A percentile compares a stretch with the other conserved stretches of the same genome.
phyloP scores from a whole-genome alignment of 2,113 vertebrate genomes.

The Callithrix jacchus region DNA sequence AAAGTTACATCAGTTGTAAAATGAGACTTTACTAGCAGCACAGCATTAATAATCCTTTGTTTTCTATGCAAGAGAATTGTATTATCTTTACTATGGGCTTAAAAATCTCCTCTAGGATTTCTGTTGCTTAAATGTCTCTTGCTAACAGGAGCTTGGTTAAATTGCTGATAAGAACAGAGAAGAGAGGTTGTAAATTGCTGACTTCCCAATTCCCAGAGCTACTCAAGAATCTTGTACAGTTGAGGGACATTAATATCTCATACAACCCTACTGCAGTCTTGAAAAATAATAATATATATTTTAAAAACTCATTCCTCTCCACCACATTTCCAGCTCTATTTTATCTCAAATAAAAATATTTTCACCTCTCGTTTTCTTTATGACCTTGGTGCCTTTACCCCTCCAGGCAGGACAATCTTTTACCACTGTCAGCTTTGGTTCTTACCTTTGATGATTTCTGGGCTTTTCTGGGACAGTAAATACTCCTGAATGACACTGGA shows the following conservation, averaged over 20 bases:
- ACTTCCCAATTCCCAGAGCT: slow-evolving; percentile 70
- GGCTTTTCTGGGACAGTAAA: slow-evolving; percentile 39
- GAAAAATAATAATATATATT: slow-evolving; percentile 24
- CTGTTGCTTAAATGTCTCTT: slow-evolving; percentile 59
- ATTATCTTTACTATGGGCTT: slow-evolving; percentile 68
- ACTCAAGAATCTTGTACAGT: slow-evolving; percentile 61
- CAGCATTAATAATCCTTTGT: slow-evolving; percentile 52
- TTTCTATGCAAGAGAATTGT: slow-evolving; percentile 59
- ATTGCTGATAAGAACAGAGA: slow-evolving; percentile 68
- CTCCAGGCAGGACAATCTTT: slow-evolving; percentile 6
- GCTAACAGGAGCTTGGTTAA: slow-evolving; percentile 65
- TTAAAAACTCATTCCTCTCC: neutral
- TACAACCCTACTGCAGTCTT: slow-evolving; percentile 7
- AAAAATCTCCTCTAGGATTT: slow-evolving; percentile 58
- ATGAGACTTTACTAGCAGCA: slow-evolving; percentile 40
- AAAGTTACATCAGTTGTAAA: slow-evolving; percentile 28
- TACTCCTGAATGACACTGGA: slow-evolving; percentile 5
- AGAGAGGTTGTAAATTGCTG: slow-evolving; percentile 66
- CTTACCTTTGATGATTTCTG: slow-evolving; percentile 36
- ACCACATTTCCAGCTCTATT: slow-evolving; percentile 3
- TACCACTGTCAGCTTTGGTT: slow-evolving; percentile 26
- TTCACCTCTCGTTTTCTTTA: slow-evolving; percentile 25
- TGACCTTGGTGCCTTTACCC: neutral
- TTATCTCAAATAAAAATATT: slow-evolving; percentile 59
- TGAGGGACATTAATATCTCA: slow-evolving; percentile 71